Evolutionary conservation across 2,113 vertebrate genomes (phyloP), one percentile per base, ranked within the genome.

Genomic region (Vidua macroura): DNA sequence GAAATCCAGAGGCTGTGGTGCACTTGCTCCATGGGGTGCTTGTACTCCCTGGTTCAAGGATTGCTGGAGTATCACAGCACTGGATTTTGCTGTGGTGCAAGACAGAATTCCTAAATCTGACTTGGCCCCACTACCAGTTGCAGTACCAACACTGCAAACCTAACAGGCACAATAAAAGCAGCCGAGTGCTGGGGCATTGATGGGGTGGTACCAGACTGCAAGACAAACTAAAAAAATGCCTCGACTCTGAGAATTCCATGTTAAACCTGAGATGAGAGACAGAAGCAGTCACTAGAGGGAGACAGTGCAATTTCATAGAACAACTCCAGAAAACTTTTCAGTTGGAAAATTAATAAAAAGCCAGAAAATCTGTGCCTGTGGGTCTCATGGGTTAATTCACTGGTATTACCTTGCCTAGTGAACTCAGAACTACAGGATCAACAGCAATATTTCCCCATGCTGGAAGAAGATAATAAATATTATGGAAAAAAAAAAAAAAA

Each of bases 231-330:
- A 62, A 60, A 60, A 78, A 25, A 72, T 10, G 17, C 7, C 28
- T 31, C 46, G 6, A 19, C 35, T 60, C 70, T 59, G 67, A 73
- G 74, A 84, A 66, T 24, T 21, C 55, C 33, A 3, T 5, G 37
- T 35, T 35, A 58, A 89, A 84, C 6, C 24, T 39, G 43, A 80
- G 33, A 31, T 23, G 52, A 66, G 68, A 91, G 64, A 75, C 52
- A 82, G 56, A 72, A 93, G 46, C 31, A 52, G 85, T 81, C 94
- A 89, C 91, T 94, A 96, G 96, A 91, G 89, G 94, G 87, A 95
- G 95, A 92, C 70, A 87, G 67, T 15, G 31, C 37, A 89, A 83
- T 93, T 84, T 72, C 83, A 92, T 15, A 92, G 49, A 81, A 55
- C 6, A 73, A 9, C 10, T 86, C 6, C 39, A 80, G 37, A 83